phyloP scores from a whole-genome alignment of 2,888 invertebrate species.

The Amiota minor region DNA sequence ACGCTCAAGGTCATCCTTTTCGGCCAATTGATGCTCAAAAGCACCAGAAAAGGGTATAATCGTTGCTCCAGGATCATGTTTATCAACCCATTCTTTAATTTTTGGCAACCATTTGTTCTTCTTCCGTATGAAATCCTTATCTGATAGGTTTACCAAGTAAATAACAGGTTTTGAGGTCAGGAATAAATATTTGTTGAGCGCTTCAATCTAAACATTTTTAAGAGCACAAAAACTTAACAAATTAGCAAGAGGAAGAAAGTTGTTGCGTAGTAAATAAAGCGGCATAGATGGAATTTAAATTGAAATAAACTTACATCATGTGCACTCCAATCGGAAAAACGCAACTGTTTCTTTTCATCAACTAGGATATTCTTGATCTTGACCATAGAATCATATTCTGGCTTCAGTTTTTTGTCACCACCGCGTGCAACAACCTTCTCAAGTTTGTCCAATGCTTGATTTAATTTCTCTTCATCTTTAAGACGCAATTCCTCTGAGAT shows the following conservation, averaged over 20 bases:
- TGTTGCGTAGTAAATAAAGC: constrained; percentile 46
- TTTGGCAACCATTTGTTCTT: constrained; percentile 98
- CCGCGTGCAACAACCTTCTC: constrained; percentile 89
- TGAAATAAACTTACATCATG: constrained; percentile 83
- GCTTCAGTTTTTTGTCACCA: constrained; percentile 93
- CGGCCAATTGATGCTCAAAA: constrained; percentile 88
- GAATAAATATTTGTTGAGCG: constrained; percentile 96
- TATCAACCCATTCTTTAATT: constrained; percentile 99
- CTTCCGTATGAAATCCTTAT: constrained; percentile 98
- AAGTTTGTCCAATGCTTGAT: constrained; percentile 87
- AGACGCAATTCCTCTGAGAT: constrained; percentile 95
- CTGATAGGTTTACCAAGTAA: constrained; percentile 96
- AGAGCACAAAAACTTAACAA: constrained; percentile 47
- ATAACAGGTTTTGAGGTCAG: constrained; percentile 98
- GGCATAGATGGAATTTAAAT: not conserved
- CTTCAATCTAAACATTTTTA: constrained; percentile 84
- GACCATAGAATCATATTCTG: constrained; percentile 91
- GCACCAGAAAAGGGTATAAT: constrained; percentile 97
- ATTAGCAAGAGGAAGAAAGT: not conserved
- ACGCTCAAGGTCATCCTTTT: constrained; percentile 86
- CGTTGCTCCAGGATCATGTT: constrained; percentile 93
- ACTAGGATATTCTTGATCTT: constrained; percentile 88
- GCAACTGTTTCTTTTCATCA: constrained; percentile 93
- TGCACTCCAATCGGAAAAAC: constrained; percentile 93
- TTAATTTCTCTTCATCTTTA: constrained; percentile 93